These are phyloP conservation scores for Ceratitis capitata DNA, from an alignment of 1,140 invertebrate genomes.

Conservation along the genomic window DNA sequence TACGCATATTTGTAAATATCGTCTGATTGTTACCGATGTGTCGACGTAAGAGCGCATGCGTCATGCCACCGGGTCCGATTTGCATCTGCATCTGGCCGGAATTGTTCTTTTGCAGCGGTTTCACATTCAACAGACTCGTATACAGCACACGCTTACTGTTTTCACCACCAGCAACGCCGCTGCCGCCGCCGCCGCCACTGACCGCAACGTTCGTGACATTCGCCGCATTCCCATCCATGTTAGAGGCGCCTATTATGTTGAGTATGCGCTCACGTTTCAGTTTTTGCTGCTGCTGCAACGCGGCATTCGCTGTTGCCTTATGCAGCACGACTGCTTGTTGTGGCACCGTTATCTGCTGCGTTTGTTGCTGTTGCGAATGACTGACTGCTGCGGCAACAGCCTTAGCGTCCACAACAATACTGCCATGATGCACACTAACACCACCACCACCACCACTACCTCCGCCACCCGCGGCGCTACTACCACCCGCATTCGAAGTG, in stretches of 20 bases:
- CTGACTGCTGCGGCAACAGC: background rate
- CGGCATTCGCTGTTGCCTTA: conserved; percentile 46
- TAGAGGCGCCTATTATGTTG: conserved; percentile 45
- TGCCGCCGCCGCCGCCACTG: conserved; percentile 8
- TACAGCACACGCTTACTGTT: conserved; percentile 60
- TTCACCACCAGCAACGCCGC: background rate
- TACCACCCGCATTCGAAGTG: conserved; percentile 41
- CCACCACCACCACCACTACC: background rate
- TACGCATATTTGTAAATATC: conserved; percentile 55
- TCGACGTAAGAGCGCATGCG: conserved; percentile 55
- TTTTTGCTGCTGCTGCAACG: conserved; percentile 54
- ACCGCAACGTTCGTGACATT: background rate
- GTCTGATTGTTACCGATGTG: conserved; percentile 57
- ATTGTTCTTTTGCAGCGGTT: conserved; percentile 62
- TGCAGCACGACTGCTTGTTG: conserved; percentile 57
- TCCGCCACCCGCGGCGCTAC: background rate
- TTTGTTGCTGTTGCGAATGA: conserved; percentile 40
- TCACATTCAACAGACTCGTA: conserved; percentile 60
- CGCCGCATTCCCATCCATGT: background rate
- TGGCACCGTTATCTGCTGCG: conserved; percentile 48
- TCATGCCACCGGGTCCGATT: conserved; percentile 52
- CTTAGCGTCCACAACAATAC: conserved; percentile 12
- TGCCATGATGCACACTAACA: conserved; percentile 37
- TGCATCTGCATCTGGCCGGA: conserved; percentile 63
- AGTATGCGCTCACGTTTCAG: conserved; percentile 55